phyloP scores from a whole-genome alignment of 2,888 invertebrate genomes.

The Pegoplata infirma region DNA sequence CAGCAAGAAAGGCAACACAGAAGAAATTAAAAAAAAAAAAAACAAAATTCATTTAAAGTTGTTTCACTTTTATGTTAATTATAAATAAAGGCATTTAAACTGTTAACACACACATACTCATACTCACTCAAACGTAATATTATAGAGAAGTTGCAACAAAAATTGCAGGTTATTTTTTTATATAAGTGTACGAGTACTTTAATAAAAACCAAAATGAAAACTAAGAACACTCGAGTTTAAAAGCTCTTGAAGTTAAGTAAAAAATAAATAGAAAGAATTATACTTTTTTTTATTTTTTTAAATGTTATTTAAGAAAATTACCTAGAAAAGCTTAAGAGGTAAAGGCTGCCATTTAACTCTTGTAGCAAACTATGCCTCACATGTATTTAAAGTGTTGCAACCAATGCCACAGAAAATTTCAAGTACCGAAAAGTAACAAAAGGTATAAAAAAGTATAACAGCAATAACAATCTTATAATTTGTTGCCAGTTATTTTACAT shows the following conservation, averaged over 20 bases:
- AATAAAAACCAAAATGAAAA: slow-evolving; percentile 34
- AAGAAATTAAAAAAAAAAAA: not conserved
- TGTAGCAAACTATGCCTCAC: not conserved
- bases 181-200: slow-evolving; percentile 31
- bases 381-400: slow-evolving; percentile 39
- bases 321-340: not conserved
- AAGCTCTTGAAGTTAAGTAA: slow-evolving; percentile 25
- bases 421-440: slow-evolving; percentile 36
- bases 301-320: slow-evolving; percentile 27
- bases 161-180: not conserved
- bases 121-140: too few relatives aligned
- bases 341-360: too few relatives aligned
- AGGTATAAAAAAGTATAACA: slow-evolving; percentile 31
- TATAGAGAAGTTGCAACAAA: not conserved
- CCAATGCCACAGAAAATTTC: slow-evolving; percentile 52
- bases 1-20: not conserved
- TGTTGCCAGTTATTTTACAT: slow-evolving; percentile 37
- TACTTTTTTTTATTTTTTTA: not conserved
- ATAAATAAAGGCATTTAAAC: slow-evolving; percentile 29
- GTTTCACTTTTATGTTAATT: slow-evolving; percentile 47
- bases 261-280: slow-evolving; percentile 24
- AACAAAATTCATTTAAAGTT: slow-evolving; percentile 28
- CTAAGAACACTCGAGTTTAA: slow-evolving; percentile 38
- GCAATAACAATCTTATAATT: slow-evolving; percentile 42
- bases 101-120: not conserved